A percentile compares a stretch with the other conserved stretches of the same genome.
phyloP scores from a whole-genome alignment of 64 coral and sea anemone species.

The Astreopora myriophthalma region DNA sequence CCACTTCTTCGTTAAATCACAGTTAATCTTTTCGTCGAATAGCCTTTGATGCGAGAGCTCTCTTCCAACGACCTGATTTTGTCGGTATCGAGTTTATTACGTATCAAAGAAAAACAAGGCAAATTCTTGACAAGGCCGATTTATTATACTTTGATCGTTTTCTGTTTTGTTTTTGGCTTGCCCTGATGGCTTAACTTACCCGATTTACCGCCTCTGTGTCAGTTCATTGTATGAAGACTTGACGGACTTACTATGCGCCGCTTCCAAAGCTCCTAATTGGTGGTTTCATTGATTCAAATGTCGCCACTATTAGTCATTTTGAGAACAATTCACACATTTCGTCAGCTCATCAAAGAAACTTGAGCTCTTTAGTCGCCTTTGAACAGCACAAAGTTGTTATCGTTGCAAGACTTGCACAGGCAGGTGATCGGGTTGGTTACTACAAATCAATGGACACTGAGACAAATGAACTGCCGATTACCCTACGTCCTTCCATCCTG shows the following conservation, averaged over 20 bases:
- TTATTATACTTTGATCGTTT: background rate
- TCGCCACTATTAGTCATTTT: background rate
- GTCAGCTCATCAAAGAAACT: conserved; percentile 8
- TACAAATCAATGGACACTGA: background rate
- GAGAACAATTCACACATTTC: background rate
- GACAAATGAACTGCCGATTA: background rate
- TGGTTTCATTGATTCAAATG: conserved; percentile 10
- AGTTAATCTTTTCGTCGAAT: background rate
- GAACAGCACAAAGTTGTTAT: background rate
- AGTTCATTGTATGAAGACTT: no score
- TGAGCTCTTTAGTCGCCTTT: conserved; percentile 17
- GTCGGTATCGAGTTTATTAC: background rate
- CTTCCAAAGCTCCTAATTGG: no score
- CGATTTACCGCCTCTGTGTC: no score
- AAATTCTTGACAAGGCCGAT: background rate
- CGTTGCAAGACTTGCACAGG: background rate
- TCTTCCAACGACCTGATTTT: background rate
- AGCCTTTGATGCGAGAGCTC: background rate
- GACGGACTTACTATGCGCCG: background rate
- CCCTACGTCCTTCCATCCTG: background rate
- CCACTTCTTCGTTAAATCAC: background rate
- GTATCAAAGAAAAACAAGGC: background rate
- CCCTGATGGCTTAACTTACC: background rate
- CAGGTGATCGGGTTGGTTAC: background rate
- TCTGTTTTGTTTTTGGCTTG: background rate